Evolutionary conservation across 1,140 invertebrate genomes (phyloP).

Genomic region (Drosophila elegans): DNA sequence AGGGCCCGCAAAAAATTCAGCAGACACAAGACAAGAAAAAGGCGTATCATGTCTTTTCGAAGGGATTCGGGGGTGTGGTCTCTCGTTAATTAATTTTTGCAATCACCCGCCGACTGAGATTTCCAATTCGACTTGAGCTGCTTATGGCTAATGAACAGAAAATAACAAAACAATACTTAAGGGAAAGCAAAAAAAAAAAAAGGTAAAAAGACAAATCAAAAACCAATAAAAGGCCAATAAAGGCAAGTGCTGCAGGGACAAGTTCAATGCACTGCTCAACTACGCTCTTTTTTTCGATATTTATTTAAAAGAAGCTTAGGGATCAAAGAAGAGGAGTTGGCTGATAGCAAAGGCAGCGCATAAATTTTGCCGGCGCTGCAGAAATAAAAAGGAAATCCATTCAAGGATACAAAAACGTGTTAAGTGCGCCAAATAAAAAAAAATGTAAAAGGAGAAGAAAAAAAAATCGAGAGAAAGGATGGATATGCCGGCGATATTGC

Average conservation of each 20-base stretch:
- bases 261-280: constrained; percentile 66
- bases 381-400: constrained; percentile 72
- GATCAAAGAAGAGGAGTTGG: constrained; percentile 28
- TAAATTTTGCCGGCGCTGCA: constrained; percentile 72
- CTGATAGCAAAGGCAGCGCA: constrained; percentile 51
- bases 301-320: constrained; percentile 81
- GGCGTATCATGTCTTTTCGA: constrained; percentile 50
- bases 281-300: constrained; percentile 54
- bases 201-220: constrained; percentile 72
- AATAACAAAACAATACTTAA: constrained; percentile 22
- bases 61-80: constrained; percentile 26
- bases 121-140: constrained; percentile 70
- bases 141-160: constrained; percentile 71
- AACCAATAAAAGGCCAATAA: constrained; percentile 77
- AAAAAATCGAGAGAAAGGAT: constrained; percentile 38
- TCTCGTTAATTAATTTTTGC: constrained; percentile 75
- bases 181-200: not conserved
- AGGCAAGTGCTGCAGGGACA: constrained; percentile 43
- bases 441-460: constrained; percentile 12
- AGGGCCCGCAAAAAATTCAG: constrained; percentile 20
- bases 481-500: constrained; percentile 72
- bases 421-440: constrained; percentile 68
- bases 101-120: constrained; percentile 50
- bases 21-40: constrained; percentile 66
- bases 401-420: constrained; percentile 68